Conservation (phyloP, 92 coral and sea anemone species). For the Porites lobata region DNA sequence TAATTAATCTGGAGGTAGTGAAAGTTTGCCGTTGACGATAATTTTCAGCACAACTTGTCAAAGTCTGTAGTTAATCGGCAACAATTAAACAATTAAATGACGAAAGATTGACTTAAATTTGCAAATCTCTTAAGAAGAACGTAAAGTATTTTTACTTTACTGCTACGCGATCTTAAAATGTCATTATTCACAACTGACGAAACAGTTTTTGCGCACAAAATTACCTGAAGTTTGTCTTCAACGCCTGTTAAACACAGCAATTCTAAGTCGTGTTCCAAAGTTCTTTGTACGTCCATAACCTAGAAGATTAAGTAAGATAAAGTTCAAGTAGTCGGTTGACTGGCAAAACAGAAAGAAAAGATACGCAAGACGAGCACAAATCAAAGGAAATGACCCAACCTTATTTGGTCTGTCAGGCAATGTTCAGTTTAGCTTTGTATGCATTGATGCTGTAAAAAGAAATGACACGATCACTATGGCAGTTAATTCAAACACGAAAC, state of each 20-base stretch:
- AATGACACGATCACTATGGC: not conserved
- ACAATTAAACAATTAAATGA: too few species aligned
- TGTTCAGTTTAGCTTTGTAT: slow-evolving; percentile 93
- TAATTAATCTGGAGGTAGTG: too few species aligned
- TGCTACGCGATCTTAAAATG: not conserved
- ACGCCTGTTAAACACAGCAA: slow-evolving; percentile 96
- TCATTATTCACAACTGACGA: not conserved
- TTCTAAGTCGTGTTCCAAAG: slow-evolving; percentile 94
- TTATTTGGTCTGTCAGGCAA: slow-evolving; percentile 91
- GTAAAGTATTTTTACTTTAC: too few species aligned
- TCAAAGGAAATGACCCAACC: slow-evolving; percentile 37
- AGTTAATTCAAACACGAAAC: too few species aligned
- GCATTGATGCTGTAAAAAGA: slow-evolving; percentile 82
- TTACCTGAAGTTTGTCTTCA: slow-evolving; percentile 96
- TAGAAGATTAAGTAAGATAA: slow-evolving; percentile 7
- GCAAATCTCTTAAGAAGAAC: too few species aligned
- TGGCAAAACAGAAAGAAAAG: not conserved
- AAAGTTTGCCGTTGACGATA: too few species aligned
- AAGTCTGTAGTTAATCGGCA: too few species aligned
- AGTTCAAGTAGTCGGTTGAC: too few species aligned
- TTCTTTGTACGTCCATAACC: slow-evolving; percentile 92
- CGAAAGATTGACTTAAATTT: too few species aligned
- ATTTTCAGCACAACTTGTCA: too few species aligned
- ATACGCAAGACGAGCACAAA: too few species aligned
- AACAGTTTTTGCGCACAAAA: not conserved